A percentile compares a stretch with the other conserved stretches of the same genome.
Evolutionary conservation across 2,797 vertebrate species (phyloP).

Genomic region (Neolamprologus multifasciatus): DNA sequence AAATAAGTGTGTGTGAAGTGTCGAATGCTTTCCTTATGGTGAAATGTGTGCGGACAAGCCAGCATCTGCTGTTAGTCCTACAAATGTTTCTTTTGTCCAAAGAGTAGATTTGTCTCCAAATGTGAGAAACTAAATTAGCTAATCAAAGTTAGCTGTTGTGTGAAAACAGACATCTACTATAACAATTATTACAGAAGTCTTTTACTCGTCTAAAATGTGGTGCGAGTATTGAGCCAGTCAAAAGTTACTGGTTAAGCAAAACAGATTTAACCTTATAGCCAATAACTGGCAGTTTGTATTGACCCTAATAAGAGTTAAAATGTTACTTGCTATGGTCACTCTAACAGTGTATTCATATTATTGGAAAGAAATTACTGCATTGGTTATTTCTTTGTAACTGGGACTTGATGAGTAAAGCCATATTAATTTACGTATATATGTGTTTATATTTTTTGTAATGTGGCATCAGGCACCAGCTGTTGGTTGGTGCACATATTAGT

Average conservation of each 20-base stretch:
- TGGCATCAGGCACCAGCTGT: background rate
- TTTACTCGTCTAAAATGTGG: background rate
- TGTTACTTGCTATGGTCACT: background rate
- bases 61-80: background rate
- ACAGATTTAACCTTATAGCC: background rate
- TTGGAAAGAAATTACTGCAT: background rate
- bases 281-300: background rate
- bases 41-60: background rate
- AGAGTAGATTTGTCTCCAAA: conserved; percentile 4
- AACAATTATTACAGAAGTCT: background rate
- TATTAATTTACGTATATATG: background rate
- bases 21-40: background rate
- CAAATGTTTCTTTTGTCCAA: background rate
- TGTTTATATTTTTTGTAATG: background rate
- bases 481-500: background rate
- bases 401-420: background rate
- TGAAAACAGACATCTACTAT: conserved; percentile 12
- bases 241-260: background rate
- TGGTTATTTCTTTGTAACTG: background rate
- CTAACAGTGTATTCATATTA: background rate
- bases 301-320: background rate
- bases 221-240: background rate
- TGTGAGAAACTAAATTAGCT: background rate
- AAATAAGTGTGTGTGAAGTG: conserved; percentile 16
- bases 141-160: background rate